Evolutionary conservation across 1,140 invertebrate genomes (phyloP).

Genomic region (Nasonia giraulti): DNA sequence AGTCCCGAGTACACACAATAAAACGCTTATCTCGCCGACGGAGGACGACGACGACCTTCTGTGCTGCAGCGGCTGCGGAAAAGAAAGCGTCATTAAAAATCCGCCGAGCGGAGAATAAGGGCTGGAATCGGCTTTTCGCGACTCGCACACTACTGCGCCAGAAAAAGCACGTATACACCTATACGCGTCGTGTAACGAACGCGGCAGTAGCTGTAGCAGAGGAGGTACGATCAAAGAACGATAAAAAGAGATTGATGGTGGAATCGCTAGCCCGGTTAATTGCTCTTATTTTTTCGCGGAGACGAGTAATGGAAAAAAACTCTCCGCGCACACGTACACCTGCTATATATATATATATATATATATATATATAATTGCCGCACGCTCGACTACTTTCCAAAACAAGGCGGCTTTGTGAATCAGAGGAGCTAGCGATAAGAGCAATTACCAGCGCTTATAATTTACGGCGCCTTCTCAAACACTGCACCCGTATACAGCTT

Average conservation of each 20-base stretch:
- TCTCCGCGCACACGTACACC: too few species aligned
- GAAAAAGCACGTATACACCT: neutral
- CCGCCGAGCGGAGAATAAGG: neutral
- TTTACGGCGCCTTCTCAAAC: neutral
- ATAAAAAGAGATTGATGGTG: neutral
- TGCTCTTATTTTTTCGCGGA: neutral
- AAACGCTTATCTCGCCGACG: neutral
- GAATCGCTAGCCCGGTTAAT: neutral
- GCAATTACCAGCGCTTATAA: neutral
- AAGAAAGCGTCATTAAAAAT: slow-evolving; percentile 5
- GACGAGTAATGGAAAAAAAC: neutral
- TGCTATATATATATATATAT: neutral
- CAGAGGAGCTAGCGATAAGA: neutral
- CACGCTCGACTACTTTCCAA: neutral
- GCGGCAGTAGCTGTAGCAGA: neutral
- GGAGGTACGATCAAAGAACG: slow-evolving; percentile 31
- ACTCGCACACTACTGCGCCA: neutral
- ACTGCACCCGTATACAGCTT: neutral
- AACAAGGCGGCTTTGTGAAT: neutral
- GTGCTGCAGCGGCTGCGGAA: neutral
- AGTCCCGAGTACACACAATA: neutral
- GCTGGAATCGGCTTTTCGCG: slow-evolving; percentile 26
- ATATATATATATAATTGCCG: neutral
- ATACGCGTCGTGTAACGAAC: neutral
- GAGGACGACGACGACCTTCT: neutral